Evolutionary conservation across 2,113 vertebrate genomes (phyloP), one percentile per base, ranked within the genome.

Genomic region (Coptodon rendalli): DNA sequence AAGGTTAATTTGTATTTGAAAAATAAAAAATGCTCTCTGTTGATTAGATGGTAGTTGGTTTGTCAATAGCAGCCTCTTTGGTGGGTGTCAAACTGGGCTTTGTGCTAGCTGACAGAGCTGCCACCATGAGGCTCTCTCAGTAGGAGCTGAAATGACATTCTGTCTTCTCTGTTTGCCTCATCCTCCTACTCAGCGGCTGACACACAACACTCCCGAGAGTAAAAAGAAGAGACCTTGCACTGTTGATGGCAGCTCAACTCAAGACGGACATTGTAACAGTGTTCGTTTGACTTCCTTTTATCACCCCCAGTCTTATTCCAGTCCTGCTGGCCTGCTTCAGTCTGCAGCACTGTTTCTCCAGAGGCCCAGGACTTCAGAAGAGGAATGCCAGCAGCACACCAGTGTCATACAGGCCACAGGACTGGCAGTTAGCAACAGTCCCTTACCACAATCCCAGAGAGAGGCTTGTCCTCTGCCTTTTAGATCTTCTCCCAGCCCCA

Each of bases 401-500:
- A 98, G 98, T 94, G 98, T 99, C 86, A 98, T 99, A 94, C 98
- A 99, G 96, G 96, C 98, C 94, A 98, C 97, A 17, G 97, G 97
- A 94, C 93, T 97, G 95, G 96, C 97, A 87, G 94, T 97, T 90
- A 96, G 94, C 94, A 95, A 95, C 95, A 97, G 97, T 93, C 96
- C 97, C 90, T 93, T 96, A 90, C 95, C 96, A 92, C 96, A 97
- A 94, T 93, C 97, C 93, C 97, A 95, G 94, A 97, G 96, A 92
- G 97, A 97, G 93, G 88, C 95, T 83, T 97, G 96, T 16, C 96
- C 96, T 93, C 97, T 97, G 94, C 95, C 96, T 95, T 95, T 94
- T 94, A 95, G 96, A 86, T 93, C 97, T 93, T 88, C 90, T 12
- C 95, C 97, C 93, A 97, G 97, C 95, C 96, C 96, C 78, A 82